Evolutionary conservation across 1,140 invertebrate genomes (phyloP), one percentile per base, ranked within the genome.

Genomic region (Eriosoma lanigerum): DNA sequence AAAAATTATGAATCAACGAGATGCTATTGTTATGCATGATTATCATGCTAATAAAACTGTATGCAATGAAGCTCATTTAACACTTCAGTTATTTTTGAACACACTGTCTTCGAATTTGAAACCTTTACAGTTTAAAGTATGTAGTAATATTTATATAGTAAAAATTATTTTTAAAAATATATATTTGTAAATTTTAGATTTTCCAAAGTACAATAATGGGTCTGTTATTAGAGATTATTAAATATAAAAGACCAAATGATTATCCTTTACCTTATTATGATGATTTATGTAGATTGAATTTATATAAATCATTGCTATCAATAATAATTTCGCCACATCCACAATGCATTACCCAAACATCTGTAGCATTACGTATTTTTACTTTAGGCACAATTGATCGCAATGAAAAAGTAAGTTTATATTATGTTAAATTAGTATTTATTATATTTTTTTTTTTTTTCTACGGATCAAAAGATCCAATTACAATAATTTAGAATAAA

Each of bases 11-110:
- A 46, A 78, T 62, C 75, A 78, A 48, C 54, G 75, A 0, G 75
- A 78, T 62, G 62, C 38, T 29, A 78, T 78, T 60, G 75, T 78
- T 46, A 78, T 78, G 75, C 75, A 78, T 44, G 54, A 78, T 21
- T 78, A 78, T 60, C 75, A 48, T 78, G 75, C 75, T 0, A 78
- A 78, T 48, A n/a, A 38, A 48, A 29, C 32, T 58, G 46, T 78
- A 12, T 78, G 75, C 62, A 78, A 62, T n/a, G 52, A 60, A 78
- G 75, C 75, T 46, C 75, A 78, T 78, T 17, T 32, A 62, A 78
- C 56, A 9, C 29, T 78, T 26, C 38, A 26, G 10, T 60, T 78
- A 48, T 29, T 62, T 46, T 78, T 78, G n/a, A 48, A 78, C 9
- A 78, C 75, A 2, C 17, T 62, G n/a, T 60, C 56, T 19, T 78